Percentiles rank a stretch among this genome's conserved stretches.
Evolutionary conservation across 2,888 invertebrate genomes (phyloP).

Genomic region (Lasioglossum figueresi): DNA sequence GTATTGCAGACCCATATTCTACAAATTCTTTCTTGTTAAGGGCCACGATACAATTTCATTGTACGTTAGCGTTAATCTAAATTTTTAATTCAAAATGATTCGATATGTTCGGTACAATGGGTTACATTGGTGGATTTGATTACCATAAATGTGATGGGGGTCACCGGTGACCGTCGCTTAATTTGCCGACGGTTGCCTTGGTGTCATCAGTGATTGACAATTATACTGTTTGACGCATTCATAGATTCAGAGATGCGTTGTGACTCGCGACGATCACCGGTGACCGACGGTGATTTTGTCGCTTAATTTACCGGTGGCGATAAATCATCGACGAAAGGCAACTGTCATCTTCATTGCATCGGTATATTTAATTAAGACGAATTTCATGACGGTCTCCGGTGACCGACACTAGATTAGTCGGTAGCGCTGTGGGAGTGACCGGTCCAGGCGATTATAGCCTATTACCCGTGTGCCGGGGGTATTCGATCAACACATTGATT

Average conservation of each 20-base stretch:
- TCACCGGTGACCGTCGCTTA: background rate
- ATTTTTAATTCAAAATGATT: background rate
- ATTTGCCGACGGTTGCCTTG: too few species aligned
- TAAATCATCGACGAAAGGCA: background rate
- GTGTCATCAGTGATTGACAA: too few species aligned
- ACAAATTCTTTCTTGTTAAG: background rate
- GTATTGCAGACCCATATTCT: background rate
- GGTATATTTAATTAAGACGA: background rate
- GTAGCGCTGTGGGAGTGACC: background rate
- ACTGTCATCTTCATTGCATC: background rate
- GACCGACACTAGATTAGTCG: background rate
- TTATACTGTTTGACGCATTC: too few species aligned
- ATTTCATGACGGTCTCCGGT: background rate
- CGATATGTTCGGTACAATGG: background rate
- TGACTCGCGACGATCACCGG: too few species aligned
- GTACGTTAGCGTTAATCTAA: background rate
- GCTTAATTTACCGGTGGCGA: too few species aligned
- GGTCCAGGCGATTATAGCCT: constrained; percentile 1
- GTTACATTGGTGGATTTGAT: background rate
- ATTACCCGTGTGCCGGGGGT: background rate
- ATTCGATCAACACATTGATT: background rate
- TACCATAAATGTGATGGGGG: background rate
- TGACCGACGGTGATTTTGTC: too few species aligned
- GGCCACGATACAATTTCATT: too few species aligned
- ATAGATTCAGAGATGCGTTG: too few species aligned